These are phyloP conservation scores for Lasioglossum pauxillum DNA, from an alignment of 2,888 invertebrate species.

Conservation along the genomic window DNA sequence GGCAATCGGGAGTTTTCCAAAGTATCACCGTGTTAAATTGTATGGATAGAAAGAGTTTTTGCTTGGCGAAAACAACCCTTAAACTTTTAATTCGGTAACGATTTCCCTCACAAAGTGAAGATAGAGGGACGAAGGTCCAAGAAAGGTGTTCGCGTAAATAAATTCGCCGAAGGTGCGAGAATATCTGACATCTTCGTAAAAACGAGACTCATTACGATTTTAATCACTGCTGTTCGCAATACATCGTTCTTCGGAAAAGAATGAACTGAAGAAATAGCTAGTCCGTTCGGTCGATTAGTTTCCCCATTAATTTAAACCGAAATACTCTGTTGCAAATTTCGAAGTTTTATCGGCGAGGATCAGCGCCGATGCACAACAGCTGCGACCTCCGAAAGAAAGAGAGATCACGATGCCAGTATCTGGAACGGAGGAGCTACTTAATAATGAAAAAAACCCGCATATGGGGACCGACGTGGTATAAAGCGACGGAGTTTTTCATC, in stretches of 20 bases:
- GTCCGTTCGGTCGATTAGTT: slow-evolving; percentile 3
- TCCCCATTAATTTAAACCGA: slow-evolving; percentile 23
- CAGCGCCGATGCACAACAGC: slow-evolving; percentile 47
- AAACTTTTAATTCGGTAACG: neutral
- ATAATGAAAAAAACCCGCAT: slow-evolving; percentile 14
- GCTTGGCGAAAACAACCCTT: too few relatives aligned
- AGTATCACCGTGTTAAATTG: too few relatives aligned
- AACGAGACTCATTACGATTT: neutral
- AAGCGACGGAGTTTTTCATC: neutral
- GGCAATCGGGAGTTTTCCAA: too few relatives aligned
- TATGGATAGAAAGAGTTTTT: too few relatives aligned
- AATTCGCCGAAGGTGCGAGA: neutral
- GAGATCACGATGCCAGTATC: slow-evolving; percentile 23
- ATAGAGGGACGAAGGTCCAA: neutral
- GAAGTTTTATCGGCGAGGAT: slow-evolving; percentile 54
- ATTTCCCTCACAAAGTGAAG: neutral
- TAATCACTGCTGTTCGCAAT: neutral
- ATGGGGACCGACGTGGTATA: slow-evolving; percentile 2
- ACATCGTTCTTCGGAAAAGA: neutral
- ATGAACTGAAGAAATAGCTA: neutral
- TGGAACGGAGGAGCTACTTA: slow-evolving; percentile 1
- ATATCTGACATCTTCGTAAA: neutral
- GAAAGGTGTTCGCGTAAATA: neutral
- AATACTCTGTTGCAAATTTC: slow-evolving; percentile 39
- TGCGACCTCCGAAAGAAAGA: slow-evolving; percentile 46